Percentiles rank a stretch among this genome's conserved stretches.
Conservation (phyloP, 2,888 invertebrate genomes). For the Mamestra brassicae region DNA sequence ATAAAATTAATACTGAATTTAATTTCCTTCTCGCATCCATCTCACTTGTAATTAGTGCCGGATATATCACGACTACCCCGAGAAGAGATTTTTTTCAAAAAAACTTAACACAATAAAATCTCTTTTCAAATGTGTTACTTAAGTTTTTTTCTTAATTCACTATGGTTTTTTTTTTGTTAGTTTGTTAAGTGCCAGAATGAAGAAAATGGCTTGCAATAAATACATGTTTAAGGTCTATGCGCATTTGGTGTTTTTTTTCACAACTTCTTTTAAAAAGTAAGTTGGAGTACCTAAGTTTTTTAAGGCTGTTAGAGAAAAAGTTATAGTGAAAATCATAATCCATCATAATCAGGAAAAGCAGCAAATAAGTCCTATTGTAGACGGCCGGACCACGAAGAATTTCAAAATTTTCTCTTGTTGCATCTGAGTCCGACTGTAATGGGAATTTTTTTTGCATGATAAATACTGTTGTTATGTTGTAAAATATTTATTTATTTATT, state of each 20-base stretch:
- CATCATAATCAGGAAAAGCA: neutral
- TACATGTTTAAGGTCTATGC: neutral
- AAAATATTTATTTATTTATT: too few species aligned
- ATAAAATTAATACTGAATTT: constrained; percentile 68
- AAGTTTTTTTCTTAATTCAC: constrained; percentile 22
- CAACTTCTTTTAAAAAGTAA: neutral
- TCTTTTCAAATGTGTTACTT: too few species aligned
- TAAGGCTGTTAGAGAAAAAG: neutral
- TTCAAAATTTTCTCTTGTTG: neutral
- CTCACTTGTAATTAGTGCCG: constrained; percentile 66
- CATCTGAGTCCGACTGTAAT: neutral
- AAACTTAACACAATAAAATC: too few species aligned
- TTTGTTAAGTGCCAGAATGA: constrained; percentile 13
- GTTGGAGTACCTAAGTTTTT: too few species aligned
- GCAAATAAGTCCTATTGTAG: constrained; percentile 1
- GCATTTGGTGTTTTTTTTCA: neutral
- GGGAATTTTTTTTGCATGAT: too few species aligned
- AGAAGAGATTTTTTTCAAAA: constrained; percentile 30
- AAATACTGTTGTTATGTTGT: too few species aligned
- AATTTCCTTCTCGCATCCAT: constrained; percentile 73
- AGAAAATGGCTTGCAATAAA: neutral
- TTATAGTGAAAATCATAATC: neutral
- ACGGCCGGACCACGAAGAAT: neutral
- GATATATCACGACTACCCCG: constrained; percentile 41
- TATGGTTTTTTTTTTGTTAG: neutral